A percentile compares a stretch with the other conserved stretches of the same genome.
Evolutionary conservation across 2,888 invertebrate genomes (phyloP).

Genomic region (Subacronicta megacephala): DNA sequence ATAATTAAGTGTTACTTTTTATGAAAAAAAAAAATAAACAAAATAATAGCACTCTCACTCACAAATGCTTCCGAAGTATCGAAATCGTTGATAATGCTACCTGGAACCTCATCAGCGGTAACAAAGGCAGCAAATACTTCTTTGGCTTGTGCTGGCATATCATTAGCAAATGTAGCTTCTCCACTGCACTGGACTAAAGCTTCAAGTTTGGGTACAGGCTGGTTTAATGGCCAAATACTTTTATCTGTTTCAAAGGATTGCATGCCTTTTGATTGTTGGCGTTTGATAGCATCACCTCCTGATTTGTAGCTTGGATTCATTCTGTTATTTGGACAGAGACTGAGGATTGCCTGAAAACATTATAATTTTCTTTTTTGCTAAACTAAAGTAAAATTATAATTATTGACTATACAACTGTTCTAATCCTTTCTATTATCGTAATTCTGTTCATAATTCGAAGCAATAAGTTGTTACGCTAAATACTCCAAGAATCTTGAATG

Average conservation of each 20-base stretch:
- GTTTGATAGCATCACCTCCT: slow-evolving; percentile 56
- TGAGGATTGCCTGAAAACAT: slow-evolving; percentile 60
- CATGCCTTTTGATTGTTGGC: slow-evolving; percentile 83
- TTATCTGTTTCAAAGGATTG: slow-evolving; percentile 91
- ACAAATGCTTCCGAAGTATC: slow-evolving; percentile 91
- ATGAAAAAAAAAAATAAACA: no score
- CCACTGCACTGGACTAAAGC: slow-evolving; percentile 90
- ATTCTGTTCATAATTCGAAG: no score
- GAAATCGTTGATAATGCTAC: slow-evolving; percentile 86
- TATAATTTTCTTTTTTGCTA: neutral
- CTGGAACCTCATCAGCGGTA: slow-evolving; percentile 82
- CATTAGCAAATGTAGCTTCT: slow-evolving; percentile 92
- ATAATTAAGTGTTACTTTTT: no score
- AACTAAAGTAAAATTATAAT: no score
- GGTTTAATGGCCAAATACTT: slow-evolving; percentile 91
- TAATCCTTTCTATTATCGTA: no score
- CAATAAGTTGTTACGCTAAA: no score
- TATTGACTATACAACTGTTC: no score
- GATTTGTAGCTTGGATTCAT: slow-evolving; percentile 55
- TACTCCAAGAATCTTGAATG: neutral
- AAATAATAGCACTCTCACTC: slow-evolving; percentile 54
- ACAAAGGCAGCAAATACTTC: slow-evolving; percentile 92
- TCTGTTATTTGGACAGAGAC: slow-evolving; percentile 59
- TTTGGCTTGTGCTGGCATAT: slow-evolving; percentile 88
- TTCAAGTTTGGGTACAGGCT: slow-evolving; percentile 92